Percentiles rank a stretch among this genome's conserved stretches.
Evolutionary conservation across 1,140 invertebrate genomes (phyloP).

Genomic region (Zeugodacus cucurbitae): DNA sequence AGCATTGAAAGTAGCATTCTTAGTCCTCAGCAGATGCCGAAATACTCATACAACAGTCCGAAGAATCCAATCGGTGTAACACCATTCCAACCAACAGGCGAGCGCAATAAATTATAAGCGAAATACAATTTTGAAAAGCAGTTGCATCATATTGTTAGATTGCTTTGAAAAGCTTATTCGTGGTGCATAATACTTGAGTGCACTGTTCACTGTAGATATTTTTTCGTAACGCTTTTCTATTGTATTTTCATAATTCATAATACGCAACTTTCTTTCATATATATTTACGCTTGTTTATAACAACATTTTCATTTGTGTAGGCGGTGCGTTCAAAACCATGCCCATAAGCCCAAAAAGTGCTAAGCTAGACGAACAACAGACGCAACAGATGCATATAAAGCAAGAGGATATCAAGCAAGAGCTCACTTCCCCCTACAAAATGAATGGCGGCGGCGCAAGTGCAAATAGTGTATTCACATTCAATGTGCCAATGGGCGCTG

Average conservation of each 20-base stretch:
- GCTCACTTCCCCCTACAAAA: conserved; percentile 59
- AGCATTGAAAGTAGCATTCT: conserved; percentile 67
- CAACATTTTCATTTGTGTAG: conserved; percentile 45
- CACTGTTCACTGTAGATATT: not conserved
- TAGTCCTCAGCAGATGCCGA: conserved; percentile 66
- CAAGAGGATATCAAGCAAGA: conserved; percentile 65
- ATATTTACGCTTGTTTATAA: not conserved
- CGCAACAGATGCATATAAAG: conserved; percentile 51
- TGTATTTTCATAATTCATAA: conserved; percentile 20
- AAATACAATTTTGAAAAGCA: conserved; percentile 35
- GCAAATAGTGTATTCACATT: conserved; percentile 59
- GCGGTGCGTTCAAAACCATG: conserved; percentile 89
- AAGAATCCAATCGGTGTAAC: conserved; percentile 82
- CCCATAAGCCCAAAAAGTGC: conserved; percentile 69
- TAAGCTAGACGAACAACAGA: conserved; percentile 53
- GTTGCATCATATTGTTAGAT: not conserved
- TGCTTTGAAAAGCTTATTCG: not conserved
- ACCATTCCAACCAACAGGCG: conserved; percentile 84
- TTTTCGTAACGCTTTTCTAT: not conserved
- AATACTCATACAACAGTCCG: conserved; percentile 76
- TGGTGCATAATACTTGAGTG: not conserved
- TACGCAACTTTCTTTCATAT: not conserved
- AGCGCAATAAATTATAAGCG: conserved; percentile 48
- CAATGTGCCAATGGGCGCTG: conserved; percentile 58
- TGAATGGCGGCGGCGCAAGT: conserved; percentile 50